Evolutionary conservation across 1,140 invertebrate species (phyloP).

Genomic region (Frieseomelitta varia): DNA sequence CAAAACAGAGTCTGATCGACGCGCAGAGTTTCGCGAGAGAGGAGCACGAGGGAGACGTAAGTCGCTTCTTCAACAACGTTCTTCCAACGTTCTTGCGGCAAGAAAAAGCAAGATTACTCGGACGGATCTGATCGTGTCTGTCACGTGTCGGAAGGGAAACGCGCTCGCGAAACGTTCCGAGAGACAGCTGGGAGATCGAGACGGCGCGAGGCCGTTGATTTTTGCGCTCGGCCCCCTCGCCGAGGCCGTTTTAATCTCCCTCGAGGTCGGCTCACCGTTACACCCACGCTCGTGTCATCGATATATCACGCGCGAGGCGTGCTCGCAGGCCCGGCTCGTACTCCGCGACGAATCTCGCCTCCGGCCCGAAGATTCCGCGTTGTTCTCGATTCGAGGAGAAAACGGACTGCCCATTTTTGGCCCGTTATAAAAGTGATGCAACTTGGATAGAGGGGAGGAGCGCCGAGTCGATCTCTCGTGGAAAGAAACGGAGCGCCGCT

Average conservation of each 20-base stretch:
- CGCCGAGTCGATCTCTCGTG: background rate
- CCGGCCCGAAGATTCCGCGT: slow-evolving; percentile 60
- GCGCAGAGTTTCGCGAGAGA: background rate
- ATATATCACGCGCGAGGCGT: slow-evolving; percentile 63
- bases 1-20: background rate
- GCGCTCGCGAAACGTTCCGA: slow-evolving; percentile 8
- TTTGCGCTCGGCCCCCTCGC: slow-evolving; percentile 12
- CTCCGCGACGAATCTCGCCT: slow-evolving; percentile 58
- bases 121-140: slow-evolving; percentile 33
- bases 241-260: slow-evolving; percentile 61
- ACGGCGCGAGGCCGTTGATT: slow-evolving; percentile 17
- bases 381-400: slow-evolving; percentile 66
- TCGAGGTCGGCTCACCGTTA: slow-evolving; percentile 63
- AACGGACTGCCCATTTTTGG: slow-evolving; percentile 62
- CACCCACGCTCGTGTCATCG: slow-evolving; percentile 69
- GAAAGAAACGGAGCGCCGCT: slow-evolving; percentile 8
- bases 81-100: background rate
- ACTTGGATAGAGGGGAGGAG: background rate
- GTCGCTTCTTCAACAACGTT: background rate
- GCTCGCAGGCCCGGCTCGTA: background rate
- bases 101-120: slow-evolving; percentile 33
- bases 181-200: slow-evolving; percentile 47
- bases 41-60: background rate
- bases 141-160: slow-evolving; percentile 45
- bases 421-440: slow-evolving; percentile 38